phyloP scores from a whole-genome alignment of 92 coral and sea anemone species.

The Chrysogorgia sp. region DNA sequence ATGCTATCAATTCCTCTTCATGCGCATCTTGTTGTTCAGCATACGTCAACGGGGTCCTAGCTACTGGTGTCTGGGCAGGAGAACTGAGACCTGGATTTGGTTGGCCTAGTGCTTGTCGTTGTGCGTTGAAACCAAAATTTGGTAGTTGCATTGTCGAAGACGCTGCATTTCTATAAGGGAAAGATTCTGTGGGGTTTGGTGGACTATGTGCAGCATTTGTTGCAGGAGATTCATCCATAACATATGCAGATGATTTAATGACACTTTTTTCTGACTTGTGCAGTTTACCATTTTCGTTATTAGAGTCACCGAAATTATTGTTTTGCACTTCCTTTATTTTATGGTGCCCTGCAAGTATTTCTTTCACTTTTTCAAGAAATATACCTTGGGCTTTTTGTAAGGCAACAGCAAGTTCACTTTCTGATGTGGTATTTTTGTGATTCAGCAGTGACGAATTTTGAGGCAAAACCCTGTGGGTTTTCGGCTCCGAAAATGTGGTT shows the following conservation, averaged over 20 bases:
- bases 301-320: neutral
- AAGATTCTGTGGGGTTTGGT: conserved; percentile 2
- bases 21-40: conserved; percentile 40
- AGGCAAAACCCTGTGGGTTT: neutral
- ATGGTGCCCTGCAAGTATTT: conserved; percentile 27
- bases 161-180: neutral
- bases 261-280: conserved; percentile 4
- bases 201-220: conserved; percentile 1
- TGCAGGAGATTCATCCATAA: conserved; percentile 28
- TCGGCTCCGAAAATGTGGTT: neutral
- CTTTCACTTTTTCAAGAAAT: conserved; percentile 25
- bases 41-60: conserved; percentile 21
- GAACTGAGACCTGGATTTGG: neutral
- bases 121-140: conserved; percentile 12
- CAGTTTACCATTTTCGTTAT: neutral
- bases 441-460: neutral
- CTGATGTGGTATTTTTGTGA: neutral
- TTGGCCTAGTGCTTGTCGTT: neutral
- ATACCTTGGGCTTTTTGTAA: conserved; percentile 31
- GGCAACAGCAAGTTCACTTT: neutral
- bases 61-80: conserved; percentile 7
- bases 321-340: neutral
- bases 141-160: conserved; percentile 13
- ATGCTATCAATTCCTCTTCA: conserved; percentile 14
- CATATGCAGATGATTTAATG: conserved; percentile 33